Base-by-base conservation (phyloP, 2,113 vertebrate species). In the Oostethus manadensis region DNA sequence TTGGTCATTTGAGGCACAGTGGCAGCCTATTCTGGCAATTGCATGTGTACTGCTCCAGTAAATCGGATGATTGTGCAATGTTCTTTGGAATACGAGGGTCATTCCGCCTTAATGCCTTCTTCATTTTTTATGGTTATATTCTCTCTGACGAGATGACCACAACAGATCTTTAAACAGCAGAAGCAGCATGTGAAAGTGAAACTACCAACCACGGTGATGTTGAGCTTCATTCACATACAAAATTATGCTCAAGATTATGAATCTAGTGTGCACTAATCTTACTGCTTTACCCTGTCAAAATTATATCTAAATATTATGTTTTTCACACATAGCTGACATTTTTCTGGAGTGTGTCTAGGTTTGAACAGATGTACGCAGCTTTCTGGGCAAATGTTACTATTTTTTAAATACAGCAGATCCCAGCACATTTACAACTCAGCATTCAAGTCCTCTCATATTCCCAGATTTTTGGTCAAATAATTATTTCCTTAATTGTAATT, bases 1-100 rank as follows among this genome's bases (percentile, higher is more conserved):
- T 62, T 51, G 17, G 67, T 65, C 1, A 10, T 66, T 60, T 61
- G 49, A 69, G 29, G 5, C 29, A 33, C 29, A 33, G 3, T 33
- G 29, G 29, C 29, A 33, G 29, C 29, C 7, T 7, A 8, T 33
- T 7, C 29, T 33, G n/a, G n/a, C n/a, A n/a, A n/a, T n/a, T n/a
- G n/a, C n/a, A n/a, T n/a, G n/a, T n/a, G n/a, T n/a, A 6, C 29
- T 7, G 23, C 5, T 26, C 23, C 23, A 26, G 5, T 26, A 26
- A 26, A 26, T 26, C 23, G 23, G 23, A 26, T 26, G 23, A 26
- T 26, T 26, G n/a, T n/a, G n/a, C n/a, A n/a, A n/a, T n/a, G n/a
- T 26, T 26, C 23, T 26, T 26, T 3, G 2, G 5, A 26, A 5
- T 26, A 5, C 5, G 5, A 26, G 23, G 23, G 2, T 26, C 23